Evolutionary conservation across 1,140 invertebrate genomes (phyloP).

Genomic region (Dolichoris vasculosae): DNA sequence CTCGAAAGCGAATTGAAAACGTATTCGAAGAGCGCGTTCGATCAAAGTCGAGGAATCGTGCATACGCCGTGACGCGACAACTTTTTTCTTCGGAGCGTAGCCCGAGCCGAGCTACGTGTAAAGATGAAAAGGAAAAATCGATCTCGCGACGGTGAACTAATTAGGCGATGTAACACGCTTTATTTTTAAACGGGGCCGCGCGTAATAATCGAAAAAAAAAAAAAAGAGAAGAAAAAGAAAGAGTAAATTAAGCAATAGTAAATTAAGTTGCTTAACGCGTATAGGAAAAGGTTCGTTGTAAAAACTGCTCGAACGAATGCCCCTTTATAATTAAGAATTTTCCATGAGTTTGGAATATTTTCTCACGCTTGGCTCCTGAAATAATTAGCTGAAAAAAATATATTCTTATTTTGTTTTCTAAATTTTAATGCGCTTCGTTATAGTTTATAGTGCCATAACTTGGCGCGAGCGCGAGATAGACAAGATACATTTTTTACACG

Average conservation of each 20-base stretch:
- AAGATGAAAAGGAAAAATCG: neutral
- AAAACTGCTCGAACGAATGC: neutral
- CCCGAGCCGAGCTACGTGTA: neutral
- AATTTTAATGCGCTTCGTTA: neutral
- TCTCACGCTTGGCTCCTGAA: neutral
- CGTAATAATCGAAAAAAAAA: neutral
- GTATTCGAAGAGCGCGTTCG: neutral
- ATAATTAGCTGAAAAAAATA: neutral
- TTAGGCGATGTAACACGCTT: neutral
- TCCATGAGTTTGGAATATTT: slow-evolving; percentile 4
- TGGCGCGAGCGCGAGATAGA: neutral
- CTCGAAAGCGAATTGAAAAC: neutral
- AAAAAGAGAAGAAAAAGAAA: neutral
- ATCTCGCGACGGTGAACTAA: neutral
- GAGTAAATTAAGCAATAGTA: neutral
- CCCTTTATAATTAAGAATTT: slow-evolving; percentile 2
- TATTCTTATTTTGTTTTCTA: neutral
- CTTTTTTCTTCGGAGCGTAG: neutral
- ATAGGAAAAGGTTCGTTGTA: neutral
- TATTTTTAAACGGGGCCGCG: neutral
- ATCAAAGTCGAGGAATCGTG: neutral
- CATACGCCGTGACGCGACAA: neutral
- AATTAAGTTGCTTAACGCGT: neutral
- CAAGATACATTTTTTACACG: neutral
- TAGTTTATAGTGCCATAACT: neutral